Conservation (phyloP, 2,113 vertebrate species). For the Phodopus roborovskii region DNA sequence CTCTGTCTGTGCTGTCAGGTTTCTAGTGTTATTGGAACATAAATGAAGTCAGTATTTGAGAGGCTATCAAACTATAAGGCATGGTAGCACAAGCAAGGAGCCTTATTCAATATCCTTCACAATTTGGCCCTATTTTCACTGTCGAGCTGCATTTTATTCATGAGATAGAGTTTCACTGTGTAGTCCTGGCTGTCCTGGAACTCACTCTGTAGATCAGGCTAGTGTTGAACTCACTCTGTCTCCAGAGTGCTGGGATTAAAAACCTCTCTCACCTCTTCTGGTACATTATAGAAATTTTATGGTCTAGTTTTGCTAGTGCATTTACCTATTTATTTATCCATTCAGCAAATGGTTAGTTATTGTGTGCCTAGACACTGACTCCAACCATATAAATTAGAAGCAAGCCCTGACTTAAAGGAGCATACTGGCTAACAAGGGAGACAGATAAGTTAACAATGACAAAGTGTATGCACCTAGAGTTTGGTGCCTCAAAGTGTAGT, state of each 20-base stretch:
- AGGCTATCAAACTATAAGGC: not conserved
- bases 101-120: constrained; percentile 21
- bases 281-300: not conserved
- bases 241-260: not conserved
- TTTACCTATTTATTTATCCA: not conserved
- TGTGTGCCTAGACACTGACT: not conserved
- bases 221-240: too few species aligned
- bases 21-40: constrained; percentile 20
- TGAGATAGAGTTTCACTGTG: not conserved
- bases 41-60: constrained; percentile 42
- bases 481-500: not conserved
- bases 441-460: not conserved
- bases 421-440: not conserved
- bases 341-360: not conserved
- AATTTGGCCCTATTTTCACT: not conserved
- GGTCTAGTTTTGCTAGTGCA: not conserved
- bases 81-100: constrained; percentile 22
- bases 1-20: not conserved
- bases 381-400: not conserved
- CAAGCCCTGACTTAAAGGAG: not conserved
- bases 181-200: not conserved
- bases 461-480: not conserved
- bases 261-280: not conserved
- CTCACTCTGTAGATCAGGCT: too few species aligned
- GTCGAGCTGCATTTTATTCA: not conserved